Conservation (phyloP, 2,113 vertebrate genomes). For the Ploceus nigricollis region DNA sequence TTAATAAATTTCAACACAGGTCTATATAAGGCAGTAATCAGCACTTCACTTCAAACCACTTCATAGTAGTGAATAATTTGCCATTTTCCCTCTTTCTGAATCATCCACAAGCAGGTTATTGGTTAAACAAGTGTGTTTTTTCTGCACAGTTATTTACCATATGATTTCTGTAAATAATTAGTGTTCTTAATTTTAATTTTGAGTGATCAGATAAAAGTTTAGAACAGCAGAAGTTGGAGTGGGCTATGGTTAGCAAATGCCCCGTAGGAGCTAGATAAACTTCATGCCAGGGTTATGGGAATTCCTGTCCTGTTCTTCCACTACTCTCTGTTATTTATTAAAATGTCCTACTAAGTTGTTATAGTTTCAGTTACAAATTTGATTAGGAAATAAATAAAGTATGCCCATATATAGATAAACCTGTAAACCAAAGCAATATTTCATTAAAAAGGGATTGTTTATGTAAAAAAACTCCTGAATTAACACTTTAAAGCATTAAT, state of each 20-base stretch:
- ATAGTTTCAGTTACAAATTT: neutral
- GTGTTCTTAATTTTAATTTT: neutral
- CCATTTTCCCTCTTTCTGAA: neutral
- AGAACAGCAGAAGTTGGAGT: neutral
- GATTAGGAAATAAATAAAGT: neutral
- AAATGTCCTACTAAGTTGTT: neutral
- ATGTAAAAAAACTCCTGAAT: neutral
- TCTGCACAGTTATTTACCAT: neutral
- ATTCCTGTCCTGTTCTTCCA: neutral
- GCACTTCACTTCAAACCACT: neutral
- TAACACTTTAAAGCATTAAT: neutral
- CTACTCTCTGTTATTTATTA: neutral
- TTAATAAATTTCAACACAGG: neutral
- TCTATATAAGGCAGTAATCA: neutral
- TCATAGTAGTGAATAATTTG: neutral
- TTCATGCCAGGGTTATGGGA: neutral
- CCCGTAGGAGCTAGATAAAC: neutral
- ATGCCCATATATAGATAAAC: neutral
- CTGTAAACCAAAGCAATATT: neutral
- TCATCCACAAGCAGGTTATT: neutral
- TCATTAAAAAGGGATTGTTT: neutral
- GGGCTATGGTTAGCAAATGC: fast-evolving
- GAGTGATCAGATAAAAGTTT: neutral
- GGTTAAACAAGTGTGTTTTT: neutral
- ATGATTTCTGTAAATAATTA: neutral